A percentile compares a stretch with the other conserved stretches of the same genome.
phyloP scores from a whole-genome alignment of 2,113 vertebrate species.

The Numenius arquata region DNA sequence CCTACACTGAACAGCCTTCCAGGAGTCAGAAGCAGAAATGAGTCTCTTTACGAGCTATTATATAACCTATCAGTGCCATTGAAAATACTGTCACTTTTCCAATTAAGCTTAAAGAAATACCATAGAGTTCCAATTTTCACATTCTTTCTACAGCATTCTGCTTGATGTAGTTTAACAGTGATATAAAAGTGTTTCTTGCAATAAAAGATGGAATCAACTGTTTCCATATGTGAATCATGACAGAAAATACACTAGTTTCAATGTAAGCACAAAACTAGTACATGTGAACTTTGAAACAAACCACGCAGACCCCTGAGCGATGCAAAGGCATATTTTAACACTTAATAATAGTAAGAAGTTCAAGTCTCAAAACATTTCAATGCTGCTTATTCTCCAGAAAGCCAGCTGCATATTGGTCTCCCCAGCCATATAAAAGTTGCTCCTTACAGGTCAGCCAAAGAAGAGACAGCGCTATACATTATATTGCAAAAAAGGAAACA shows the following conservation, averaged over 20 bases:
- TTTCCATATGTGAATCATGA: not conserved
- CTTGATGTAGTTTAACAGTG: not conserved
- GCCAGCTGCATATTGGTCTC: not conserved
- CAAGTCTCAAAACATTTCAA: not conserved
- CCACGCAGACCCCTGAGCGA: not conserved
- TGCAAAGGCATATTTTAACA: not conserved
- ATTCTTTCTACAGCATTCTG: not conserved
- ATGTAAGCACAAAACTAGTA: not conserved
- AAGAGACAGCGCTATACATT: rapidly evolving
- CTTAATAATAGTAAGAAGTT: not conserved
- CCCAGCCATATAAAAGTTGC: rapidly evolving
- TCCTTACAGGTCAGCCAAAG: not conserved
- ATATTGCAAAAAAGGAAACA: rapidly evolving
- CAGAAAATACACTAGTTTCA: not conserved
- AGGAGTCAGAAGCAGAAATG: not conserved
- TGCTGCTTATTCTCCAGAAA: not conserved
- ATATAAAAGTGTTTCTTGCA: not conserved
- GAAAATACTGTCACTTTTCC: not conserved
- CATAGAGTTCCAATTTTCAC: not conserved
- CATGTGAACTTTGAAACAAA: rapidly evolving
- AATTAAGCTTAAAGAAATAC: not conserved
- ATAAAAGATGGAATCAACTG: not conserved
- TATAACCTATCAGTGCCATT: not conserved
- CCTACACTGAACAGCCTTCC: not conserved
- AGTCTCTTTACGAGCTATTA: not conserved